Percentiles rank a stretch among this genome's conserved stretches.
Evolutionary conservation across 2,113 vertebrate species (phyloP).

Genomic region (Eudorcas thomsonii): DNA sequence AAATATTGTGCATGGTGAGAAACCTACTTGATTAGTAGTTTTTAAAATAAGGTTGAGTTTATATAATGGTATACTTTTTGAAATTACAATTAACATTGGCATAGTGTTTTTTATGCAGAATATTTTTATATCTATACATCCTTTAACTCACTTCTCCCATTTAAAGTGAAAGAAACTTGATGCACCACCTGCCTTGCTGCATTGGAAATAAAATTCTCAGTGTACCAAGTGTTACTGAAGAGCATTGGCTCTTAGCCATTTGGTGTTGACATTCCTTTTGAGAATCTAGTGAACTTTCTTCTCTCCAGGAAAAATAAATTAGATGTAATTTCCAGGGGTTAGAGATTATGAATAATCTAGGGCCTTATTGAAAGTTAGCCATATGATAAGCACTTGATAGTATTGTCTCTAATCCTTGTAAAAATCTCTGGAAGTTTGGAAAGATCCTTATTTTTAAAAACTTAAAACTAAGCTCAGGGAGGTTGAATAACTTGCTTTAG

Average conservation of each 20-base stretch:
- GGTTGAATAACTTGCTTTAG: neutral
- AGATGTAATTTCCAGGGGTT: neutral
- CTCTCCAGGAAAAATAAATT: neutral
- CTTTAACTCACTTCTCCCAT: neutral
- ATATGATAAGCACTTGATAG: neutral
- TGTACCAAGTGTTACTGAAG: neutral
- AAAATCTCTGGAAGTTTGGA: neutral
- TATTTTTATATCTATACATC: neutral
- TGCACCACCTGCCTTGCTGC: neutral
- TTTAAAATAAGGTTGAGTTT: slow-evolving; percentile 85
- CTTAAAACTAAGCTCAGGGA: neutral
- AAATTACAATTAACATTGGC: neutral
- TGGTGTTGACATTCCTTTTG: neutral
- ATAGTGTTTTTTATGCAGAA: slow-evolving; percentile 8
- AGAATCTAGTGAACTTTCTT: neutral
- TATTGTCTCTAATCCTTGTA: neutral
- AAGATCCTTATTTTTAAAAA: neutral
- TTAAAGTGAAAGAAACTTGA: neutral
- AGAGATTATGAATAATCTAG: neutral
- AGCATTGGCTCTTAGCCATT: neutral
- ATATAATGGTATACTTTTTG: slow-evolving; percentile 16
- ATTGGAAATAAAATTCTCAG: neutral
- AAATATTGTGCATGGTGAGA: slow-evolving; percentile 93
- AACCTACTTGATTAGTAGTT: neutral
- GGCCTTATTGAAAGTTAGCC: neutral